phyloP scores from a whole-genome alignment of 2,113 vertebrate genomes.

The Pollimyrus isidori region DNA sequence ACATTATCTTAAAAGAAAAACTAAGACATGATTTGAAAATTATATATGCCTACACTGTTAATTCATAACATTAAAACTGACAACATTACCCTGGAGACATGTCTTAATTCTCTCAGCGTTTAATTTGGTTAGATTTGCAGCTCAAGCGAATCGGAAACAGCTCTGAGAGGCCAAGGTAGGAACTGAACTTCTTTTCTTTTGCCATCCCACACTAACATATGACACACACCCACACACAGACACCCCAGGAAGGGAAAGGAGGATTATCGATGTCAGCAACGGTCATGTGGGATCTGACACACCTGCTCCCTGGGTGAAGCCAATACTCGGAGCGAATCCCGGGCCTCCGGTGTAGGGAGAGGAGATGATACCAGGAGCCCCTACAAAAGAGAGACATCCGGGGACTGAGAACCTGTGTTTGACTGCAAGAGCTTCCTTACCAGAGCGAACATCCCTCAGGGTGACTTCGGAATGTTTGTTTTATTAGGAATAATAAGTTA shows the following conservation, averaged over 20 bases:
- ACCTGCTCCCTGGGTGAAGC: conserved; percentile 62
- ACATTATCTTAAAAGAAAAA: background rate
- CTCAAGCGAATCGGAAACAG: background rate
- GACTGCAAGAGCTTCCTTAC: background rate
- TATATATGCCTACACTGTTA: background rate
- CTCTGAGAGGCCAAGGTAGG: background rate
- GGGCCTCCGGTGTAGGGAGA: conserved; percentile 54
- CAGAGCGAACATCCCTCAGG: background rate
- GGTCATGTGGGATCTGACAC: background rate
- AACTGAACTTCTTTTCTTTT: background rate
- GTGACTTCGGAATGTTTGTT: too few species aligned
- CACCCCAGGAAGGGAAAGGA: background rate
- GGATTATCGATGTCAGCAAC: background rate
- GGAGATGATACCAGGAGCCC: conserved; percentile 54
- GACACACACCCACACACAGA: background rate
- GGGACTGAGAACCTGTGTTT: background rate
- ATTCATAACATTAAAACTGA: background rate
- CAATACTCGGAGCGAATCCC: conserved; percentile 57
- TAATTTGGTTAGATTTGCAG: background rate
- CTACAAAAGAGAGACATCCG: conserved; percentile 40
- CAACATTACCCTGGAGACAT: background rate
- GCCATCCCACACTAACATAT: background rate
- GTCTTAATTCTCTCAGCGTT: background rate
- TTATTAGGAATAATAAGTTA: background rate
- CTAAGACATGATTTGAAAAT: background rate